Evolutionary conservation across 1,140 invertebrate genomes (phyloP).

Genomic region (Cydia splendana): DNA sequence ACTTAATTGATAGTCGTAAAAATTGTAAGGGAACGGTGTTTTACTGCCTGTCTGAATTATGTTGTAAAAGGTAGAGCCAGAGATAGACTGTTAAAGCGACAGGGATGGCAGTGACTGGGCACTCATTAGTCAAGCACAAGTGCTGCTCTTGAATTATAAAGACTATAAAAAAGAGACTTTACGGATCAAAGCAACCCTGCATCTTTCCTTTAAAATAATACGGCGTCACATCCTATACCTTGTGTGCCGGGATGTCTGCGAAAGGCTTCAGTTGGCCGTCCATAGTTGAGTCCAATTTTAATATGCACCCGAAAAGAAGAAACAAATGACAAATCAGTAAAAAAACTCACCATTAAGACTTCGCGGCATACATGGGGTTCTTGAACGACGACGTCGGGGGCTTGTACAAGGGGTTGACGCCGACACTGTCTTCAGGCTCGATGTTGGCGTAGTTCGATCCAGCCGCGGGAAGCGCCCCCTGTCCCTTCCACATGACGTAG

Average conservation of each 20-base stretch:
- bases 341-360: conserved; percentile 52
- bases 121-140: not conserved
- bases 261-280: too few species aligned
- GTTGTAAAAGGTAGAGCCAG: not conserved
- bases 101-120: not conserved
- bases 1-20: conserved; percentile 2
- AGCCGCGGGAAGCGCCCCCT: conserved; percentile 90
- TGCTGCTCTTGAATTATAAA: not conserved
- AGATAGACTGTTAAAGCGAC: not conserved
- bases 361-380: conserved; percentile 72
- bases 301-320: not conserved
- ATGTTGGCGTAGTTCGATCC: conserved; percentile 92
- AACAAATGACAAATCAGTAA: not conserved
- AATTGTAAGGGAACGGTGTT: not conserved
- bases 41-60: not conserved
- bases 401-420: conserved; percentile 74
- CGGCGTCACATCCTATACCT: not conserved
- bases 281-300: too few species aligned
- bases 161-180: not conserved
- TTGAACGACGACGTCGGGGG: conserved; percentile 73
- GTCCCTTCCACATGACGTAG: conserved; percentile 83
- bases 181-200: not conserved
- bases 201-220: too few species aligned
- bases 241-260: too few species aligned
- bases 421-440: conserved; percentile 86